A percentile compares a stretch with the other conserved stretches of the same genome.
phyloP scores from a whole-genome alignment of 2,797 vertebrate species.

The Emydoidea blandingii region DNA sequence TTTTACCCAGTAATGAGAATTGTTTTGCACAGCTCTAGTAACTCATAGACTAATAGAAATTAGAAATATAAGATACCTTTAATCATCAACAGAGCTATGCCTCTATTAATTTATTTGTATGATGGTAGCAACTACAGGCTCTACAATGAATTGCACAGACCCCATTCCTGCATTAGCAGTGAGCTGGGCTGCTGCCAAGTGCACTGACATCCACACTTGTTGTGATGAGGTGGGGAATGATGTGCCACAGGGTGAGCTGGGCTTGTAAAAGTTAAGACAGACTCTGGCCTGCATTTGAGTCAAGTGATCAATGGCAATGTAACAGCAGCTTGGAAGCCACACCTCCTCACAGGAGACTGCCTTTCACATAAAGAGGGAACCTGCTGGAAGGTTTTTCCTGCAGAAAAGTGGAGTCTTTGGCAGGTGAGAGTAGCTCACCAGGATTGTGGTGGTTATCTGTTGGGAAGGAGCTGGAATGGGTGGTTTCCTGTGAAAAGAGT shows the following conservation, averaged over 20 bases:
- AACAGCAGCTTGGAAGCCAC: neutral
- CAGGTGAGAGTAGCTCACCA: neutral
- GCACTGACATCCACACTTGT: neutral
- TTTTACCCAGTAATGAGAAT: neutral
- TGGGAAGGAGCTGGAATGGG: neutral
- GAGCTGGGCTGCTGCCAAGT: neutral
- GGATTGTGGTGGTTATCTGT: neutral
- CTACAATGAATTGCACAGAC: neutral
- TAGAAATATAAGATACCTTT: neutral
- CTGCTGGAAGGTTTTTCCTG: neutral
- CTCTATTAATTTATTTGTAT: neutral
- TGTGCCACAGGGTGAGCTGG: neutral
- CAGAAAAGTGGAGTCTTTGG: neutral
- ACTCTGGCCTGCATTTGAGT: neutral
- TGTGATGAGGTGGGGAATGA: neutral
- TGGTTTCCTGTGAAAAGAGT: neutral
- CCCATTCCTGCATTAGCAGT: accelerated
- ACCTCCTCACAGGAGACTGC: neutral
- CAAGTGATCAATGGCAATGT: neutral
- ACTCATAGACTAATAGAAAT: neutral
- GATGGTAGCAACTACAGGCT: neutral
- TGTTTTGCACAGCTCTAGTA: neutral
- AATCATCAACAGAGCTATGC: neutral
- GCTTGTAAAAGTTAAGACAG: neutral
- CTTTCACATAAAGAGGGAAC: neutral